Conservation (phyloP, 2,888 invertebrate genomes). For the Latrodectus hesperus region DNA sequence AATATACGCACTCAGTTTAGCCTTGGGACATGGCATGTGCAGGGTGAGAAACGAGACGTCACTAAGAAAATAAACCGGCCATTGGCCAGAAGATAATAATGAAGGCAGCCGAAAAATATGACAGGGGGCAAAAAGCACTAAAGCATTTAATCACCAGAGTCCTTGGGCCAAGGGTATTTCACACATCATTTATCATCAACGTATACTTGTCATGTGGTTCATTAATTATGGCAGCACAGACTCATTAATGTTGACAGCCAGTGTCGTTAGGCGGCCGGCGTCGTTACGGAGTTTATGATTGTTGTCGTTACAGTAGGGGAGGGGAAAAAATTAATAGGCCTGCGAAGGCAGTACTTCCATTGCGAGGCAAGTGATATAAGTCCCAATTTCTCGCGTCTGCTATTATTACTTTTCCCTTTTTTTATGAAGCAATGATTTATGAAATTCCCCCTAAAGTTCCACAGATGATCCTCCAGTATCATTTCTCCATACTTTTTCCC, state of each 20-base stretch:
- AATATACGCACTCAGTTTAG: too few species aligned
- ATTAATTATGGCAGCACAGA: slow-evolving; percentile 59
- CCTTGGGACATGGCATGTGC: background rate
- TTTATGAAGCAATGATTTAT: slow-evolving; percentile 2
- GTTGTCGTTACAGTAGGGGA: slow-evolving; percentile 55
- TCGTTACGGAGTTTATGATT: slow-evolving; percentile 64
- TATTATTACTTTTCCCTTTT: background rate
- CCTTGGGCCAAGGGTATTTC: slow-evolving; percentile 61
- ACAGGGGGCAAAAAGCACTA: slow-evolving; percentile 28
- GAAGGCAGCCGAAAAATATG: background rate
- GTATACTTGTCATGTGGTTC: slow-evolving; percentile 58
- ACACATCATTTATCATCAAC: slow-evolving; percentile 57
- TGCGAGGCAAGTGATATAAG: slow-evolving; percentile 25
- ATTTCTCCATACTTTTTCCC: background rate
- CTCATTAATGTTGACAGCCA: slow-evolving; percentile 65
- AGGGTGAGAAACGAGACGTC: background rate
- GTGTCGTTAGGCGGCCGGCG: slow-evolving; percentile 57
- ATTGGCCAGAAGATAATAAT: slow-evolving; percentile 26
- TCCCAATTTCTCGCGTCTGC: slow-evolving; percentile 1
- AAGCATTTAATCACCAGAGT: slow-evolving; percentile 58
- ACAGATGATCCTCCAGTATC: background rate
- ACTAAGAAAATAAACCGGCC: slow-evolving; percentile 21
- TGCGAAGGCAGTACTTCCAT: background rate
- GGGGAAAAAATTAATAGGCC: slow-evolving; percentile 58
- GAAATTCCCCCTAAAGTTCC: background rate